Evolutionary conservation across 64 coral and sea anemone genomes (phyloP).

Genomic region (Pocillopora verrucosa): DNA sequence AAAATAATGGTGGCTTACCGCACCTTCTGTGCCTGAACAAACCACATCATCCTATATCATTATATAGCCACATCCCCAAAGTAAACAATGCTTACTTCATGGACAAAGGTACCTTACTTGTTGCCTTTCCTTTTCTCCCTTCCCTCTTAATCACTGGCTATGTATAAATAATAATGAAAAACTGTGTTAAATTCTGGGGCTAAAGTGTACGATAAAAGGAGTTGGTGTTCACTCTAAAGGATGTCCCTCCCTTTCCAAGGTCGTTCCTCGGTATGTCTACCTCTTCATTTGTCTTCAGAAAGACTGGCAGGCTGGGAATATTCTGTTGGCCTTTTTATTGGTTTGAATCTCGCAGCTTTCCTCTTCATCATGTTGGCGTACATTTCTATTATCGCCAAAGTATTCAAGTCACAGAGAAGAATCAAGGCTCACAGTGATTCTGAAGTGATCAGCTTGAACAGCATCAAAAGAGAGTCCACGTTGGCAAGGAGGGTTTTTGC

Average conservation of each 20-base stretch:
- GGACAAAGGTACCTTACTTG: no score
- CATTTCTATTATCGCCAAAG: slow-evolving; percentile 36
- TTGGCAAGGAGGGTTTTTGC: slow-evolving; percentile 25
- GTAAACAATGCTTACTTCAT: no score
- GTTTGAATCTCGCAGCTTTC: slow-evolving; percentile 43
- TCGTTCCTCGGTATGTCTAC: slow-evolving; percentile 50
- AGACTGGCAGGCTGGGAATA: slow-evolving; percentile 58
- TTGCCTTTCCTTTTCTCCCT: no score
- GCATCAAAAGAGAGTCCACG: slow-evolving; percentile 15
- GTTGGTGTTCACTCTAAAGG: no score
- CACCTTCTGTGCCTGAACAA: no score
- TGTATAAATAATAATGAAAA: no score
- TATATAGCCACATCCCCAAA: no score
- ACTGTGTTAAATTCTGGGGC: no score
- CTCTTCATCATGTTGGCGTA: slow-evolving; percentile 44
- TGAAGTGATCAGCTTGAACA: neutral
- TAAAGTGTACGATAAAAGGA: no score
- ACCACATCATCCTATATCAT: no score
- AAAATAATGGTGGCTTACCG: no score
- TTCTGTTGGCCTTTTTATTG: slow-evolving; percentile 49
- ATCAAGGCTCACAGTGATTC: slow-evolving; percentile 4
- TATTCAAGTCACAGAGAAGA: slow-evolving; percentile 1
- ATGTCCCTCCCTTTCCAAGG: slow-evolving; percentile 34
- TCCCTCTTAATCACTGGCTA: no score
- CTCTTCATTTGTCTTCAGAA: slow-evolving; percentile 34